phyloP scores from a whole-genome alignment of 1,140 invertebrate genomes.

The Gryllus bimaculatus region DNA sequence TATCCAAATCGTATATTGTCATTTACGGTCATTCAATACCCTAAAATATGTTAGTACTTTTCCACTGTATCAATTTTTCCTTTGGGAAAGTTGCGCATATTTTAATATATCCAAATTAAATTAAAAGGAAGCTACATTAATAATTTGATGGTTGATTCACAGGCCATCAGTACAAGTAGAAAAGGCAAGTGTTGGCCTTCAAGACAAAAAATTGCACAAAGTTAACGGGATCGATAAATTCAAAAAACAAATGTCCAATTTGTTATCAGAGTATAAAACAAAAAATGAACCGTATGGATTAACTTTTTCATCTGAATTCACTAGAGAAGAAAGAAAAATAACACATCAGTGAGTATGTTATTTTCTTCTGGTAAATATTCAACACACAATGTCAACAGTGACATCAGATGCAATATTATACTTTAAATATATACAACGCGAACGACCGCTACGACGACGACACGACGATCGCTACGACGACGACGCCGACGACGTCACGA shows the following conservation, averaged over 20 bases:
- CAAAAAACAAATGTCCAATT: constrained; percentile 16
- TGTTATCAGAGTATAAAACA: constrained; percentile 38
- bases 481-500: no score
- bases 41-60: no score
- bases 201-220: not conserved
- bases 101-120: no score
- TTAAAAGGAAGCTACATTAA: no score
- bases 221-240: constrained; percentile 31
- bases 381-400: not conserved
- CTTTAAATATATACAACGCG: no score
- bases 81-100: no score
- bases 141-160: no score
- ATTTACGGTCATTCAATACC: no score
- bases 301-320: constrained; percentile 58
- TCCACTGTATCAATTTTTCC: no score
- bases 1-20: no score
- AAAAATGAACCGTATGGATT: constrained; percentile 46
- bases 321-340: constrained; percentile 54
- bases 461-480: no score
- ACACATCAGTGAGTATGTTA: constrained; percentile 48
- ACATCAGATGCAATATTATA: not conserved
- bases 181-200: not conserved
- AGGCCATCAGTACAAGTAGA: not conserved
- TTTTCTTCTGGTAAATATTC: not conserved
- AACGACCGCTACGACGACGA: no score